A percentile compares a stretch with the other conserved stretches of the same genome.
phyloP scores from a whole-genome alignment of 2,113 vertebrate genomes.

The Ancistrus triradiatus region DNA sequence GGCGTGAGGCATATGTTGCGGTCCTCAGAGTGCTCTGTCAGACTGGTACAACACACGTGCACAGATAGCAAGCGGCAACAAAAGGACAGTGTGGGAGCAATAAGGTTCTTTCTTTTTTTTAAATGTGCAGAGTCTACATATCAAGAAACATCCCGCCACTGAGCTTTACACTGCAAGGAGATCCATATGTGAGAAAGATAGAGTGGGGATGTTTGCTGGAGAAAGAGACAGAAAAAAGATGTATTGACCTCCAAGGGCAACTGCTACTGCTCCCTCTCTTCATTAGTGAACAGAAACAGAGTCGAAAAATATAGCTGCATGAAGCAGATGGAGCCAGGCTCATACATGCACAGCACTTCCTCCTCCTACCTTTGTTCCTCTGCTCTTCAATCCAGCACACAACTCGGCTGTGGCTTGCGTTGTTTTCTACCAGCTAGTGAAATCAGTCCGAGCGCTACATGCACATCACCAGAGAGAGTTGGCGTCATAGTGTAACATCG shows the following conservation, averaged over 20 bases:
- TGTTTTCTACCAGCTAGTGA: conserved; percentile 22
- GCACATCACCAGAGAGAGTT: conserved; percentile 32
- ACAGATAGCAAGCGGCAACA: background rate
- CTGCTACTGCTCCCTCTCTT: conserved; percentile 17
- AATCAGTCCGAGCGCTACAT: conserved; percentile 19
- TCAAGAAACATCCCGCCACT: conserved; percentile 10
- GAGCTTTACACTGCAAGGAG: background rate
- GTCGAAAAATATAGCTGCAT: conserved; percentile 19
- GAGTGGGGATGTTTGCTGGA: background rate
- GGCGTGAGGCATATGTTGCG: conserved; percentile 8
- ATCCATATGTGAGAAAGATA: background rate
- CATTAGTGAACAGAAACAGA: conserved; percentile 20
- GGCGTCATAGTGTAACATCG: conserved; percentile 25
- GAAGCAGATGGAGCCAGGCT: background rate
- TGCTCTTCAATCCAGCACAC: conserved; percentile 4
- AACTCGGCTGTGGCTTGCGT: background rate
- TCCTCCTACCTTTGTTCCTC: background rate
- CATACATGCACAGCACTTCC: conserved; percentile 5
- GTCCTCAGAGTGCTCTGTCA: conserved; percentile 12
- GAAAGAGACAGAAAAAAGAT: background rate
- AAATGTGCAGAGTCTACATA: conserved; percentile 33
- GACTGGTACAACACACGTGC: conserved; percentile 1
- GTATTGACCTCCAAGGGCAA: conserved; percentile 9
- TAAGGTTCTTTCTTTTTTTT: conserved; percentile 17
- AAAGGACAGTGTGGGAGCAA: conserved; percentile 3